Evolutionary conservation across 2,113 vertebrate species (phyloP), one percentile per base, ranked within the genome.

Genomic region (Sminthopsis crassicaudata): DNA sequence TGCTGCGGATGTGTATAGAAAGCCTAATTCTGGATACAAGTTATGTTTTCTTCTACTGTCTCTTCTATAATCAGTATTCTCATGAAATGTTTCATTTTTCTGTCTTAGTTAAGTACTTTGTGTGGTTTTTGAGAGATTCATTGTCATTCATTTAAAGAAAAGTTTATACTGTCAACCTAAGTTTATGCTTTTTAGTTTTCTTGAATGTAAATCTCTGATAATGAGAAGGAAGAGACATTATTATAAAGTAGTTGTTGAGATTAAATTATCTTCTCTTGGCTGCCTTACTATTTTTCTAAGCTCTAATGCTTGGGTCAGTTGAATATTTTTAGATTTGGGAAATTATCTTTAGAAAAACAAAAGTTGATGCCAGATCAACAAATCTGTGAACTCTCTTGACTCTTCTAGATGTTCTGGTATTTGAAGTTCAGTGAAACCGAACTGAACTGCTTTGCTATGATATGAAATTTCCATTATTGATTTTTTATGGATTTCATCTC

Each of bases 301-400:
- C 88, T 92, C 91, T 16, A 0, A 4, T 22, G 16, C 19, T 84
- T n/a, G 1, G 25, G 52, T 19, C 48, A n/a, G 54, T 10, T 84
- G 53, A 91, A 30, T 57, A n/a, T 51, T 90, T 84, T 91, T 89
- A 30, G 3, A 30, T n/a, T 42, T 50, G 36, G 90, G 88, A 94
- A 96, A 90, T 48, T 90, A 53, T 92, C 88, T 95, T 92, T 42
- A 93, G 26, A 57, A 93, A 94, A 93, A 9, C 36, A 14, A 2
- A 1, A 84, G 46, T 46, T 84, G 48, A 48, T 90, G 26, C 50
- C 91, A 54, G 57, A 42, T 93, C 90, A 94, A 60, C 6, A 92
- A 93, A 51, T 23, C 30, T 55, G 1, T 89, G 91, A 88, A 84
- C 24, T 60, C 36, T n/a, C 46, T 95, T 88, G 7, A 8, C 0